These are phyloP conservation scores for Spizella passerina DNA, from an alignment of 2,797 vertebrate species.

Conservation along the genomic window DNA sequence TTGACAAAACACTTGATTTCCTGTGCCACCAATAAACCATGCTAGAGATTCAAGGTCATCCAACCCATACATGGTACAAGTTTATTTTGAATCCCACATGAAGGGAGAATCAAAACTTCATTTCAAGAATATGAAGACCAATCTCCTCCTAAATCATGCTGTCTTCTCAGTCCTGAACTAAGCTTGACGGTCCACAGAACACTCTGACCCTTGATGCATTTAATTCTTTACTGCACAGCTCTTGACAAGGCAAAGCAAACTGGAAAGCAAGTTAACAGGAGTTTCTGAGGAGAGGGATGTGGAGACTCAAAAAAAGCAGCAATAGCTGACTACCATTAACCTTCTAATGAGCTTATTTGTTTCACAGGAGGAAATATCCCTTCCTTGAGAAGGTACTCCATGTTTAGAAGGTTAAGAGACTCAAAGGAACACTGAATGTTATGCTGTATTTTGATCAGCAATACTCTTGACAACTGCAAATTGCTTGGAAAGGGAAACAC, in stretches of 20 bases:
- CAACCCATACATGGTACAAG: fast-evolving
- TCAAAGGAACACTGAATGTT: neutral
- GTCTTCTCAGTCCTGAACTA: neutral
- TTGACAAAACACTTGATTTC: neutral
- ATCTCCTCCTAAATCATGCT: neutral
- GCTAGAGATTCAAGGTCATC: neutral
- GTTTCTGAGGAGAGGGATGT: neutral
- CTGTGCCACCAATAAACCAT: neutral
- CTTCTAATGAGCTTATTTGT: neutral
- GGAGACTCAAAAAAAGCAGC: neutral
- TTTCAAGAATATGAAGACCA: neutral
- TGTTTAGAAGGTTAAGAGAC: neutral
- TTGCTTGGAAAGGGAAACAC: neutral
- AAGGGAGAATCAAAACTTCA: neutral
- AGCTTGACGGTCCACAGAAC: neutral
- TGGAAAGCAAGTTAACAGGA: neutral
- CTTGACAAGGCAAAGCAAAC: neutral
- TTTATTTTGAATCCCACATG: neutral
- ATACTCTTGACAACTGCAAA: neutral
- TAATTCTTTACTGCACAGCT: neutral
- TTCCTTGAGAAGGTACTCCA: neutral
- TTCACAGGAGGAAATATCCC: neutral
- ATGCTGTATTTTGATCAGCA: neutral
- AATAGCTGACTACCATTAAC: neutral
- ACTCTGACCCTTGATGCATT: neutral